These are phyloP conservation scores for Rhabdomys dilectus DNA, from an alignment of 2,113 vertebrate genomes.

Conservation along the genomic window DNA sequence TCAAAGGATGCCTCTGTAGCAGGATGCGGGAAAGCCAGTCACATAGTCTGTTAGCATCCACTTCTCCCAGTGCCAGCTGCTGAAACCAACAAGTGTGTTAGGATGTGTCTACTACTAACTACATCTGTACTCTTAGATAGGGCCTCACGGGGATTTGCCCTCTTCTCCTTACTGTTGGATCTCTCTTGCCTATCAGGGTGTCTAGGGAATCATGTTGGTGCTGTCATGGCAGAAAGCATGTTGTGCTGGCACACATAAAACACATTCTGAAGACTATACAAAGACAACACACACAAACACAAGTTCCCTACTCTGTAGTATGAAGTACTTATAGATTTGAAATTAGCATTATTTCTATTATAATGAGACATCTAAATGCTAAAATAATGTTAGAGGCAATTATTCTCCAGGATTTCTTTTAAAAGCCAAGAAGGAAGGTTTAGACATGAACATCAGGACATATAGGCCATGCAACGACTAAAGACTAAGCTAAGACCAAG, in stretches of 20 bases:
- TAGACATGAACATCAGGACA: not conserved
- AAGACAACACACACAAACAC: not conserved
- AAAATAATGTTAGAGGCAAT: not conserved
- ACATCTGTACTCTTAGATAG: not conserved
- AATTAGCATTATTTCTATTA: not conserved
- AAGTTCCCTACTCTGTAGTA: no score
- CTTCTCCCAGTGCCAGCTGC: not conserved
- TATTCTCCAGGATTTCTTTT: not conserved
- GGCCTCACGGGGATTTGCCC: not conserved
- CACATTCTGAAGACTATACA: not conserved
- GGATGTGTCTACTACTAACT: not conserved
- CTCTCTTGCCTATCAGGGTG: not conserved
- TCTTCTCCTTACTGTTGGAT: not conserved
- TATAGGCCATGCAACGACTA: not conserved
- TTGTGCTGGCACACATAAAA: not conserved
- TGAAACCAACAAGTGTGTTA: not conserved
- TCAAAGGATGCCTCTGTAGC: not conserved
- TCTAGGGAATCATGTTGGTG: not conserved
- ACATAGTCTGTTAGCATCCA: constrained; percentile 26
- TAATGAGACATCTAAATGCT: not conserved
- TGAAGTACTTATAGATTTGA: not conserved
- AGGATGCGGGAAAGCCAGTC: not conserved
- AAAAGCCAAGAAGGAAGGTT: not conserved
- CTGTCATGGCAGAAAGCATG: not conserved
- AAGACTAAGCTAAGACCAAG: not conserved